Evolutionary conservation across 2,797 vertebrate genomes (phyloP), one percentile per base, ranked within the genome.

Genomic region (Merluccius polli): DNA sequence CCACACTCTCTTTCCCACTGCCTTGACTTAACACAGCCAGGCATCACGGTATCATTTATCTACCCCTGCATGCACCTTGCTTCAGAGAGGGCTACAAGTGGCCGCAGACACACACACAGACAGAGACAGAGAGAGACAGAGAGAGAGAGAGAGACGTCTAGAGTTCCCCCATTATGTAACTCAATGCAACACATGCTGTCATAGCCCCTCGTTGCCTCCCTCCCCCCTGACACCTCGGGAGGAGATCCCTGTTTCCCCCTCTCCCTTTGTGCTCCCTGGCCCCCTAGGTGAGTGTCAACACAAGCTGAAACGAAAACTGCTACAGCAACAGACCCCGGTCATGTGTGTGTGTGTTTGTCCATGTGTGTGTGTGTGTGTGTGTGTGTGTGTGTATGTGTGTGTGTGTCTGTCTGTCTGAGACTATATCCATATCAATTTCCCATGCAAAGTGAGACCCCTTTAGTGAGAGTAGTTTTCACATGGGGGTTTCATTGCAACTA

Each of bases 121-220:
- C n/a, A 65, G 9, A 27, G 70, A 65, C 32, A 21, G 18, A 18
- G 31, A 36, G 6, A 38, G 21, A 41, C 4, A 10, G 29, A 77
- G 35, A 73, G 18, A 36, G 65, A 71, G 78, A 59, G 73, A 71
- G 73, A 77, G 4, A 11, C 30, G 71, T 90, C 83, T 90, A 71
- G 16, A 74, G 86, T 94, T 92, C 90, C 90, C 7, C 83, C 82
- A 80, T 85, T 83, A 86, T 89, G 89, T 91, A 88, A 92, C 84
- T 87, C 81, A 89, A 93, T 86, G 87, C 87, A 90, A 78, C 73
- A 79, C 86, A 87, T 78, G 83, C 87, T 86, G 85, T 86, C 84
- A 85, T 75, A 83, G 79, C 30, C 67, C 31, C 67, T n/a, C 67
- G 4, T 4, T 32, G 13, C 31, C 78, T 75, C 78, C 80, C 75